phyloP scores from a whole-genome alignment of 1,140 invertebrate species.

The Papilio aristodemus region DNA sequence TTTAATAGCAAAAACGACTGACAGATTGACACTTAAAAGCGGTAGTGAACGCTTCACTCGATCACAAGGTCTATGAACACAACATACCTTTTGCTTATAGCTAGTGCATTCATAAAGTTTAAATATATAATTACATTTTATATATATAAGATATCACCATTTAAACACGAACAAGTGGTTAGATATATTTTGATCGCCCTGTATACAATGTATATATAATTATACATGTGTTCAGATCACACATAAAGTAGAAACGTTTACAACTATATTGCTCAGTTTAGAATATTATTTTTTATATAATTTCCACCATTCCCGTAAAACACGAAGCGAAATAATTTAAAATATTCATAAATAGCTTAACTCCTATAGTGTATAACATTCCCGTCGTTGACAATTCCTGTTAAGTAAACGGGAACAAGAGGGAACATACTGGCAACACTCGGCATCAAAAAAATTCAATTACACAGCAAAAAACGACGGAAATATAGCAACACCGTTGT shows the following conservation, averaged over 20 bases:
- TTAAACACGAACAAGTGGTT: constrained; percentile 41
- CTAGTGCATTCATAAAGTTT: constrained; percentile 48
- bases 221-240: constrained; percentile 50
- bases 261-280: constrained; percentile 54
- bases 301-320: constrained; percentile 33
- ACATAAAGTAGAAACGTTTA: constrained; percentile 40
- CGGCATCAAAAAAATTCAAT: constrained; percentile 38
- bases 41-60: constrained; percentile 50
- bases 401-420: constrained; percentile 26
- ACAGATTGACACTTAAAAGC: constrained; percentile 33
- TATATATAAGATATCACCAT: constrained; percentile 45
- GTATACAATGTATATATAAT: constrained; percentile 46
- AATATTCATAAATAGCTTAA: constrained; percentile 53
- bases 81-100: constrained; percentile 63
- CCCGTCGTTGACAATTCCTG: constrained; percentile 40
- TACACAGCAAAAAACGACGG: constrained; percentile 42
- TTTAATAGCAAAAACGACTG: neutral
- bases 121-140: constrained; percentile 48
- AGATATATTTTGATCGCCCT: constrained; percentile 55
- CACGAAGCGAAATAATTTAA: constrained; percentile 54
- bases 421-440: constrained; percentile 49
- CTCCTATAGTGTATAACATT: constrained; percentile 50
- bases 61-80: constrained; percentile 70
- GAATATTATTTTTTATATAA: constrained; percentile 43
- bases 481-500: constrained; percentile 51